Evolutionary conservation across 2,797 vertebrate species (phyloP).

Genomic region (Emys orbicularis): DNA sequence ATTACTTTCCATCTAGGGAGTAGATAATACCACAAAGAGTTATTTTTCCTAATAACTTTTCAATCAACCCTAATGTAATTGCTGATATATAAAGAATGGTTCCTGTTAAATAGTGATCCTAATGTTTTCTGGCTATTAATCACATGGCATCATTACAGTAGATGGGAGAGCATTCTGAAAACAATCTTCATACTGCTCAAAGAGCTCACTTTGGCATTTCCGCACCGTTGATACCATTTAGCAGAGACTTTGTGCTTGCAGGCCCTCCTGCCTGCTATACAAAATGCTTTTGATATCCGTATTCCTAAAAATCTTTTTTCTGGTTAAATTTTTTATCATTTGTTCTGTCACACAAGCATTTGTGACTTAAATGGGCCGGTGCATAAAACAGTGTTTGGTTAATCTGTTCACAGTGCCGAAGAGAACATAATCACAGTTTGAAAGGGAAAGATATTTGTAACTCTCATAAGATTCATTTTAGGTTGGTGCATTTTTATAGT

Average conservation of each 20-base stretch:
- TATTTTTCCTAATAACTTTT: slow-evolving; percentile 55
- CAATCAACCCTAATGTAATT: slow-evolving; percentile 23
- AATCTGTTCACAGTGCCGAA: background rate
- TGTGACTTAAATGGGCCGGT: background rate
- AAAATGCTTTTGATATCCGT: background rate
- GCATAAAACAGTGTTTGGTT: background rate
- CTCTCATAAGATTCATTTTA: background rate
- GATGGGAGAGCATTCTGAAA: background rate
- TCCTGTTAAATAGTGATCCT: background rate
- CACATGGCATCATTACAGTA: background rate
- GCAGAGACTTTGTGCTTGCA: background rate
- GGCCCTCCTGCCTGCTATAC: background rate
- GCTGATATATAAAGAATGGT: slow-evolving; percentile 9
- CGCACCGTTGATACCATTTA: background rate
- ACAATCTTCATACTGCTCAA: background rate
- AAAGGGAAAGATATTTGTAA: background rate
- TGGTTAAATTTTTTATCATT: background rate
- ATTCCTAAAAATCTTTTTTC: background rate
- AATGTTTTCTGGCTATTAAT: slow-evolving; percentile 26
- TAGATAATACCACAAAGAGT: background rate
- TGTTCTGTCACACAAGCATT: background rate
- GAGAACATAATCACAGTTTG: background rate
- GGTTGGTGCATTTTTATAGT: background rate
- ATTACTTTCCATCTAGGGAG: slow-evolving; percentile 9
- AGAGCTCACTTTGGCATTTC: background rate